Evolutionary conservation across 2,888 invertebrate species (phyloP).

Genomic region (Ellobium chinense): DNA sequence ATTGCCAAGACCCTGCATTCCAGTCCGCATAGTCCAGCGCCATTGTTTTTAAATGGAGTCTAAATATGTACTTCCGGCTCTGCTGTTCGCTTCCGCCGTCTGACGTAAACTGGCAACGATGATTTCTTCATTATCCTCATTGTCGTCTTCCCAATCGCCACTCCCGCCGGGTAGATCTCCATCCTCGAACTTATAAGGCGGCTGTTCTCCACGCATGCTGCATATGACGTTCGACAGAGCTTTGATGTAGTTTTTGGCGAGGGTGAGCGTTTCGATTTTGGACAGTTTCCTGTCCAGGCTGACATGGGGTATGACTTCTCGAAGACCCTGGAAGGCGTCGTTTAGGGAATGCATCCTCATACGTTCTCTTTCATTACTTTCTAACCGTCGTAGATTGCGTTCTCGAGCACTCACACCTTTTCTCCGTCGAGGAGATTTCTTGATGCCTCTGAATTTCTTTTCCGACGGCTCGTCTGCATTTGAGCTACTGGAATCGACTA

Average conservation of each 20-base stretch:
- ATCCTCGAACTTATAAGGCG: slow-evolving; percentile 82
- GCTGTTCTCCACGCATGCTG: slow-evolving; percentile 87
- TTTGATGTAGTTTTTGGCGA: slow-evolving; percentile 94
- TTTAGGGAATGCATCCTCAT: slow-evolving; percentile 96
- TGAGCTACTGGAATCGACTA: slow-evolving; percentile 73
- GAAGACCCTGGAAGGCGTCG: slow-evolving; percentile 92
- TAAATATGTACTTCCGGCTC: too few relatives aligned
- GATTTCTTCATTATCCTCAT: slow-evolving; percentile 51
- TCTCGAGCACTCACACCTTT: too few relatives aligned
- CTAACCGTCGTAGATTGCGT: too few relatives aligned
- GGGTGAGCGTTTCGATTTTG: slow-evolving; percentile 91
- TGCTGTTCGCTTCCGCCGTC: too few relatives aligned
- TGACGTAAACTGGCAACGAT: too few relatives aligned
- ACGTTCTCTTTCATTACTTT: slow-evolving; percentile 91
- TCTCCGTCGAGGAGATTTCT: too few relatives aligned
- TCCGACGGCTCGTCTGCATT: slow-evolving; percentile 67
- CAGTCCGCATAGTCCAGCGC: too few relatives aligned
- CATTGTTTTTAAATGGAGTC: too few relatives aligned
- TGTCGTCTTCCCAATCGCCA: slow-evolving; percentile 48
- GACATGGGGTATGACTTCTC: slow-evolving; percentile 92
- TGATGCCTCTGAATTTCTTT: slow-evolving; percentile 64
- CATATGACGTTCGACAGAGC: slow-evolving; percentile 92
- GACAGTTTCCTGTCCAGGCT: slow-evolving; percentile 90
- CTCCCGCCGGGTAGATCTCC: slow-evolving; percentile 29
- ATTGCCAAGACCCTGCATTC: too few relatives aligned